Evolutionary conservation across 2,888 invertebrate genomes (phyloP).

Genomic region (Lycaena phlaeas): DNA sequence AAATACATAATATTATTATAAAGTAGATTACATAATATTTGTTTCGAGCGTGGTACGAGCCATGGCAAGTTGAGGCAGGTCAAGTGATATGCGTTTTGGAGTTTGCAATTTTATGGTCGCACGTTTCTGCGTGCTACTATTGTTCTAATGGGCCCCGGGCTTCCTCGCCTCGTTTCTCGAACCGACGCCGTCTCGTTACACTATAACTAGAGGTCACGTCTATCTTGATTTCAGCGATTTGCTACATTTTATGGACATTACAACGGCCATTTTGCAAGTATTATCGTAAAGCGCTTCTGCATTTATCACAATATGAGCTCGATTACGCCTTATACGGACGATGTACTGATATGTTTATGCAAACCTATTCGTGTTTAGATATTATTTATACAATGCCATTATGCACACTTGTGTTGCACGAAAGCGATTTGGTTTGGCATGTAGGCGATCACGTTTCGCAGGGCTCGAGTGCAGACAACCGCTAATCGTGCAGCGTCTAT

Average conservation of each 20-base stretch:
- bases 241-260: slow-evolving; percentile 42
- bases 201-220: slow-evolving; percentile 46
- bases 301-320: slow-evolving; percentile 20
- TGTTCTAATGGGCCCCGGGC: slow-evolving; percentile 55
- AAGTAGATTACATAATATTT: no score
- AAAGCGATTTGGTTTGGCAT: slow-evolving; percentile 7
- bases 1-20: no score
- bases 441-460: slow-evolving; percentile 19
- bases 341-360: no score
- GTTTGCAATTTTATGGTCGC: slow-evolving; percentile 58
- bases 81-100: slow-evolving; percentile 38
- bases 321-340: no score
- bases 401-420: slow-evolving; percentile 19
- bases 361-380: slow-evolving; percentile 1
- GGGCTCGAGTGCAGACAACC: slow-evolving; percentile 29
- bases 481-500: slow-evolving; percentile 45
- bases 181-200: slow-evolving; percentile 21
- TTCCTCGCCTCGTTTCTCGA: slow-evolving; percentile 32
- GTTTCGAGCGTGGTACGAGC: slow-evolving; percentile 20
- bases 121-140: slow-evolving; percentile 60
- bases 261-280: slow-evolving; percentile 24
- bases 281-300: slow-evolving; percentile 5
- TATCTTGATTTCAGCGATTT: slow-evolving; percentile 51
- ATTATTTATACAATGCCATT: slow-evolving; percentile 1
- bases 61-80: slow-evolving; percentile 47